These are phyloP conservation scores for Heliconius charithonia DNA, from an alignment of 2,888 invertebrate genomes.

Conservation along the genomic window DNA sequence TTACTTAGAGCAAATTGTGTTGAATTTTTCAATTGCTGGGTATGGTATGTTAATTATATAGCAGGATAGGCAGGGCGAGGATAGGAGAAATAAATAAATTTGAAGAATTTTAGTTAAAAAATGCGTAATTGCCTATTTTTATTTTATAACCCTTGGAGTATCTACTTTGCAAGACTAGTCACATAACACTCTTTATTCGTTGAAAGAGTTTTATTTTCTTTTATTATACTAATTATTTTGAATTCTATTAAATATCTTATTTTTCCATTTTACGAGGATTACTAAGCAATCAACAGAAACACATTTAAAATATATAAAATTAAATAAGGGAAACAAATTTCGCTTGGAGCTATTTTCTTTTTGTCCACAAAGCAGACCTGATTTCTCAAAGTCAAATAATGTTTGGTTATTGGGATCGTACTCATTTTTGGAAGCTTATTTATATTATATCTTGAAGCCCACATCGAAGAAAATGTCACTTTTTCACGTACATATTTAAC, in stretches of 20 bases:
- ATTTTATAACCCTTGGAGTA: too few species aligned
- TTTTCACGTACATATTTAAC: slow-evolving; percentile 47
- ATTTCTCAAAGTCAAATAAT: slow-evolving; percentile 27
- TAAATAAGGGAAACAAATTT: background rate
- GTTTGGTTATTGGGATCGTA: slow-evolving; percentile 35
- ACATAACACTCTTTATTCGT: too few species aligned
- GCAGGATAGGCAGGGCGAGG: too few species aligned
- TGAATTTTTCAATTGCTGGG: background rate
- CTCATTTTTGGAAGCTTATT: slow-evolving; percentile 36
- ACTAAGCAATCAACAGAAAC: background rate
- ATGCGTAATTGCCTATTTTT: too few species aligned
- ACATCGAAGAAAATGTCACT: slow-evolving; percentile 48
- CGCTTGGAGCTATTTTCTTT: slow-evolving; percentile 23
- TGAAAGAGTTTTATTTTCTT: too few species aligned
- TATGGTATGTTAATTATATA: background rate
- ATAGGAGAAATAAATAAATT: too few species aligned
- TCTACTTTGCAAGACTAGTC: too few species aligned
- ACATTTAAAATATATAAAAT: background rate
- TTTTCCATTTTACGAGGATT: background rate
- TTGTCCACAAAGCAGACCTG: slow-evolving; percentile 20
- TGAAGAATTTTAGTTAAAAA: too few species aligned
- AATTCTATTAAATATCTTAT: background rate
- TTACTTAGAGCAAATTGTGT: background rate
- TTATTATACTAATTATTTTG: too few species aligned
- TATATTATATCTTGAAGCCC: slow-evolving; percentile 40